Percentiles rank a stretch among this genome's conserved stretches.
These are phyloP conservation scores for Junonia oenone DNA, from an alignment of 2,888 invertebrate genomes.

Conservation along the genomic window DNA sequence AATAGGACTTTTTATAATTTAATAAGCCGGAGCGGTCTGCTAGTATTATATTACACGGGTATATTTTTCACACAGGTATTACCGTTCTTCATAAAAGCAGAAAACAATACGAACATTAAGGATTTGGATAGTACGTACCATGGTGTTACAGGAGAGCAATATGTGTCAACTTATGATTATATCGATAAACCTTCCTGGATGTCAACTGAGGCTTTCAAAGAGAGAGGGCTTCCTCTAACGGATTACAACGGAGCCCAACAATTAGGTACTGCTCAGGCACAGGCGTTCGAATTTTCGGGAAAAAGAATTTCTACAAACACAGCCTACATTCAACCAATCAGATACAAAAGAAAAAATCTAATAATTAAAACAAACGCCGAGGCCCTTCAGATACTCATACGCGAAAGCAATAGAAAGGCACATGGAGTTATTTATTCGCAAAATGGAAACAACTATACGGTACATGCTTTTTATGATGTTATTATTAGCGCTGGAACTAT, in stretches of 20 bases:
- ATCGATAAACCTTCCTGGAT: constrained; percentile 76
- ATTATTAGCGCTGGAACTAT: constrained; percentile 53
- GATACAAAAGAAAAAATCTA: constrained; percentile 73
- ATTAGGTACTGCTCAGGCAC: constrained; percentile 78
- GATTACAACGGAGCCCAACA: constrained; percentile 78
- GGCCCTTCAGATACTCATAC: constrained; percentile 77
- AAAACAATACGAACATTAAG: constrained; percentile 75
- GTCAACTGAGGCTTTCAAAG: constrained; percentile 74
- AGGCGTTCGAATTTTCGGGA: constrained; percentile 76
- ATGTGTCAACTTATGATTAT: constrained; percentile 80
- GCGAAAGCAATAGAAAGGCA: constrained; percentile 55
- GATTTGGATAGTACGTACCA: too few species aligned
- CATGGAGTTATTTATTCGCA: constrained; percentile 48
- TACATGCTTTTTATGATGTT: constrained; percentile 53
- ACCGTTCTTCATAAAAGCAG: constrained; percentile 82
- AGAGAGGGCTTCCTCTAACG: too few species aligned
- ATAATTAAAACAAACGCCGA: constrained; percentile 69
- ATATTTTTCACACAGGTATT: too few species aligned
- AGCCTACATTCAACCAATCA: constrained; percentile 82
- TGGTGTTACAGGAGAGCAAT: constrained; percentile 78
- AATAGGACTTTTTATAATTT: too few species aligned
- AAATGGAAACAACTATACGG: constrained; percentile 37
- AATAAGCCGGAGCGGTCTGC: too few species aligned
- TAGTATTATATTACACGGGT: background rate
- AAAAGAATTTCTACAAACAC: constrained; percentile 80